A percentile compares a stretch with the other conserved stretches of the same genome.
Conservation (phyloP, 2,888 invertebrate species). For the Meta bourneti region DNA sequence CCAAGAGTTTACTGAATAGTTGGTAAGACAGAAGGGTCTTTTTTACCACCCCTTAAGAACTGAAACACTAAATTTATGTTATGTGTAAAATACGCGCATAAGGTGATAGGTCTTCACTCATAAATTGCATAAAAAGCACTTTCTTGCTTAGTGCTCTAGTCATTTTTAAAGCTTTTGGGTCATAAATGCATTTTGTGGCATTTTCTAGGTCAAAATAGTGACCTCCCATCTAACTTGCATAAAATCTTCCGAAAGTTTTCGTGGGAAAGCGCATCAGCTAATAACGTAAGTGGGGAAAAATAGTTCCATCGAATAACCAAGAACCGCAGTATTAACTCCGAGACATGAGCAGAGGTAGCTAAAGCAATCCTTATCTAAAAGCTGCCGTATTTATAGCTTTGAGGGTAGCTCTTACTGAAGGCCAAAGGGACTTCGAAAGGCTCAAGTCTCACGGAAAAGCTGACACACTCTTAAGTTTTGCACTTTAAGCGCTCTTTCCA, state of each 20-base stretch:
- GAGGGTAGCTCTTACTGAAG: conserved; percentile 21
- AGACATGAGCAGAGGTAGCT: conserved; percentile 32
- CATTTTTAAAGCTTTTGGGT: too few relatives aligned
- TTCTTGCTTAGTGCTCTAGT: too few relatives aligned
- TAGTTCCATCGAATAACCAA: conserved; percentile 33
- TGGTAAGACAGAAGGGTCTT: too few relatives aligned
- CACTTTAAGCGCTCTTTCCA: conserved; percentile 22
- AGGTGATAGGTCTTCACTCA: too few relatives aligned
- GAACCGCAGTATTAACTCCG: conserved; percentile 2
- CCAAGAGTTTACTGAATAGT: too few relatives aligned
- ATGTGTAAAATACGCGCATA: too few relatives aligned
- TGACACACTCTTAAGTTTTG: conserved; percentile 29
- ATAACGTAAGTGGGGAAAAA: conserved; percentile 10
- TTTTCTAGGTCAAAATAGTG: too few relatives aligned
- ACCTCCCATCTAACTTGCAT: neutral
- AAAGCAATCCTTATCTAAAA: conserved; percentile 53
- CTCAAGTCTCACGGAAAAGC: conserved; percentile 17
- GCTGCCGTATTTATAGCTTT: conserved; percentile 55
- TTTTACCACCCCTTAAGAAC: too few relatives aligned
- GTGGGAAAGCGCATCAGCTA: neutral
- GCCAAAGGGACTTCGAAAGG: conserved; percentile 16
- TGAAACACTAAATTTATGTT: too few relatives aligned
- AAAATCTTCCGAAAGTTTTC: neutral
- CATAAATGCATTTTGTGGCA: too few relatives aligned
- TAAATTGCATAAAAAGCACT: too few relatives aligned